These are phyloP conservation scores for Sparus aurata DNA, from an alignment of 2,797 vertebrate genomes.

Conservation along the genomic window DNA sequence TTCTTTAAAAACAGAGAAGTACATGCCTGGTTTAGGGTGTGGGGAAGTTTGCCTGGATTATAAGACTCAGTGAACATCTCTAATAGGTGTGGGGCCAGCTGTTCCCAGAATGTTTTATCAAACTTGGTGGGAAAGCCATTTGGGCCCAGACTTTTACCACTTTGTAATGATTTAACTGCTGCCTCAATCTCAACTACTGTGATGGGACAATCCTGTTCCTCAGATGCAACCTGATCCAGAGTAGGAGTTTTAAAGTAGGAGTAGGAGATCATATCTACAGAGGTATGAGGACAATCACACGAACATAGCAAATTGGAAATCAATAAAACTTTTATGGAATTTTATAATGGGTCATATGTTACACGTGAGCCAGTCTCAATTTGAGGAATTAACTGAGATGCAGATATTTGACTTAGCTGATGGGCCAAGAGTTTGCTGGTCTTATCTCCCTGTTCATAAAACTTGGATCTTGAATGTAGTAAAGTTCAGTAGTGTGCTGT, in stretches of 20 bases:
- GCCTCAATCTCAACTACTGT: background rate
- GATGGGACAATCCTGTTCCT: background rate
- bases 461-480: no score
- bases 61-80: background rate
- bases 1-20: conserved; percentile 20
- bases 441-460: conserved; percentile 3
- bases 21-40: background rate
- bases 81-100: background rate
- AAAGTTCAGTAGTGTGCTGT: no score
- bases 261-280: conserved; percentile 1
- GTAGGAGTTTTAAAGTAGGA: background rate
- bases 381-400: background rate
- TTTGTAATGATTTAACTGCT: background rate
- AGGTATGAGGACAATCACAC: conserved; percentile 1
- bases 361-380: background rate
- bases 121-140: background rate
- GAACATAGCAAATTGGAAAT: background rate
- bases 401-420: background rate
- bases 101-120: background rate
- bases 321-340: conserved; percentile 4
- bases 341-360: background rate
- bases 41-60: background rate
- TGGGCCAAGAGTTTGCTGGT: conserved; percentile 9
- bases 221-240: background rate
- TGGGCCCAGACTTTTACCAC: background rate